Base-by-base conservation (phyloP, 2,113 vertebrate genomes). In the Himantopus leucocephalus region DNA sequence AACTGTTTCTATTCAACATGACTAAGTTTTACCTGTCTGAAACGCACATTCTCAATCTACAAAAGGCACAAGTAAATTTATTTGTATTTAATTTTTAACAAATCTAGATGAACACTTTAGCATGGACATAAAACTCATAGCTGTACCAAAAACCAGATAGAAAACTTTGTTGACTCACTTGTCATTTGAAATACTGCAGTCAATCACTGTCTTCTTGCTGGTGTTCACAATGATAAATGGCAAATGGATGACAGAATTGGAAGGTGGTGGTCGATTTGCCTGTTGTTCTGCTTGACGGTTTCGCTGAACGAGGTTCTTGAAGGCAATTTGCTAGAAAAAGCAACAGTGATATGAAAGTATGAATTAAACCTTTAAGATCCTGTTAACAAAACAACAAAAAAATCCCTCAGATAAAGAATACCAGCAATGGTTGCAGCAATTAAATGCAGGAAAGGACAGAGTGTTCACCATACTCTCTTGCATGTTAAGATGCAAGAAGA, bases 181-280 rank as follows among this genome's bases (percentile, higher is more conserved):
- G 98, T 99, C 99, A 48, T 99, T 99, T 85, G 99, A 99, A 98
- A 99, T 99, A 98, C 99, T 99, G 98, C 99, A 99, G 98, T 99
- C 99, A 10, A 99, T 99, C 97, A 99, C 99, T 0, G 99, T 99
- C 98, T 99, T 99, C 98, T 99, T 99, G 99, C 99, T 99, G 99
- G 99, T 99, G 98, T 99, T 99, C 93, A 99, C 99, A 41, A 99
- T 99, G 93, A 99, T 99, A 96, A 99, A 99, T 59, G 99, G 99
- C 81, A 99, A 98, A 95, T 99, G 99, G 97, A 99, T 99, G 97
- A 99, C 99, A 29, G 99, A 99, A 98, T 99, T 99, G 90, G 99
- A 98, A 22, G 99, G 98, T 13, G 99, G 99, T 2, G 99, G 98
- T 95, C 99, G 97, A 96, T 98, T 99, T 60, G 99, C 98, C 97